These are phyloP conservation scores for Takifugu ocellatus DNA, from an alignment of 2,797 vertebrate genomes.

Conservation along the genomic window DNA sequence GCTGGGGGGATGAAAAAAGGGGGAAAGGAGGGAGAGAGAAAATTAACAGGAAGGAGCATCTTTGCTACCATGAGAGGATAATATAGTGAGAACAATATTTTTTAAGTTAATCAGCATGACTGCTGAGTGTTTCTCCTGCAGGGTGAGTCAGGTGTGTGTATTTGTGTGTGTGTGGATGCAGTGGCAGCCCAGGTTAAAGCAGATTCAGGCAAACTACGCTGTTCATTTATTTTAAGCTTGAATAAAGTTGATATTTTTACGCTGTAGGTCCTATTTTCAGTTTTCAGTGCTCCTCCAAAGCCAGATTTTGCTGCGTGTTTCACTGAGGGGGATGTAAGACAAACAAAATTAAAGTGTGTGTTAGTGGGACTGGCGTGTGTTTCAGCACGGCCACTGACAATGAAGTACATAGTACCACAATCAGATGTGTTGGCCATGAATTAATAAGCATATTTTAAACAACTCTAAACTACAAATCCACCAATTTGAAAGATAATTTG, in stretches of 20 bases:
- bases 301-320: too few relatives aligned
- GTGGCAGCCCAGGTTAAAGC: slow-evolving; percentile 14
- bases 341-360: too few relatives aligned
- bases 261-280: not conserved
- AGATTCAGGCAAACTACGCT: not conserved
- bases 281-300: too few relatives aligned
- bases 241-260: not conserved
- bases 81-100: slow-evolving; percentile 6
- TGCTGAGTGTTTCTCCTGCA: slow-evolving; percentile 26
- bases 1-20: not conserved
- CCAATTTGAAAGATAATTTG: too few relatives aligned
- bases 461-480: too few relatives aligned
- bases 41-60: not conserved
- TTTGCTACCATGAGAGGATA: slow-evolving; percentile 16
- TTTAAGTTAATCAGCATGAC: slow-evolving; percentile 31
- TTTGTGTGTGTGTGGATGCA: slow-evolving; percentile 3
- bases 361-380: too few relatives aligned
- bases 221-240: slow-evolving; percentile 3
- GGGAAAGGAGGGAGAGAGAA: not conserved
- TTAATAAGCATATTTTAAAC: too few relatives aligned
- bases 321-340: too few relatives aligned
- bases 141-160: slow-evolving; percentile 28
- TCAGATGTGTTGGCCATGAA: too few relatives aligned
- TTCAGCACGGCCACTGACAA: too few relatives aligned
- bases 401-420: too few relatives aligned